phyloP scores from a whole-genome alignment of 2,888 invertebrate species.

The Meiosimyza platycephala region DNA sequence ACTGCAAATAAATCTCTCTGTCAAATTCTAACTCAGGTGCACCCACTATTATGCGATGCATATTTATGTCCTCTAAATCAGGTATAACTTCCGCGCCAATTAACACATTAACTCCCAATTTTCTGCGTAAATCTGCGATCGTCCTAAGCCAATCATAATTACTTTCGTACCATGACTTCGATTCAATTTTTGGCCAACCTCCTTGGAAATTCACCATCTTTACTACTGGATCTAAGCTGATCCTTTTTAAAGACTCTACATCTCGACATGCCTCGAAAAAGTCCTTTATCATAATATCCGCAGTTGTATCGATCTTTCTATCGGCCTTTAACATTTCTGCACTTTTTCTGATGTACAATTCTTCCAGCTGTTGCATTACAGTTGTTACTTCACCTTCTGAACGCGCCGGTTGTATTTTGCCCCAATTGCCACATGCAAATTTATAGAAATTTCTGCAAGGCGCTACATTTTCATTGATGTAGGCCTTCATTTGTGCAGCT shows the following conservation, averaged over 20 bases:
- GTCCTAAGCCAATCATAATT: conserved; percentile 61
- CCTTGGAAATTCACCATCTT: conserved; percentile 55
- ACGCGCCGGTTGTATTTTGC: conserved; percentile 53
- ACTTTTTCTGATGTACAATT: conserved; percentile 58
- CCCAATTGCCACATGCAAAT: conserved; percentile 64
- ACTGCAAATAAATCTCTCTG: conserved; percentile 52
- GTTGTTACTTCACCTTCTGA: conserved; percentile 50
- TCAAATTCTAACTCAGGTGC: conserved; percentile 56
- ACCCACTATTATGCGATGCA: conserved; percentile 59
- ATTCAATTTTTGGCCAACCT: conserved; percentile 60
- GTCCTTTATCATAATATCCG: conserved; percentile 56
- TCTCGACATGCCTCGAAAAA: conserved; percentile 58
- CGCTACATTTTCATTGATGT: conserved; percentile 51
- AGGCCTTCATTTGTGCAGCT: conserved; percentile 58
- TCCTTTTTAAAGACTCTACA: conserved; percentile 46
- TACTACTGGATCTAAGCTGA: conserved; percentile 50
- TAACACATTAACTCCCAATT: conserved; percentile 59
- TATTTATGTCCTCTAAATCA: conserved; percentile 56
- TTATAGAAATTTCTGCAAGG: conserved; percentile 61
- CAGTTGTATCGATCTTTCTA: conserved; percentile 48
- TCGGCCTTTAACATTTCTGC: conserved; percentile 54
- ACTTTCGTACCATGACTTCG: conserved; percentile 56
- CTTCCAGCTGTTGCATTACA: conserved; percentile 57
- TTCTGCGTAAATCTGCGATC: conserved; percentile 56
- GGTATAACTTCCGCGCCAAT: conserved; percentile 60